A percentile compares a stretch with the other conserved stretches of the same genome.
phyloP scores from a whole-genome alignment of 2,113 vertebrate genomes.

The Podarcis cretensis region DNA sequence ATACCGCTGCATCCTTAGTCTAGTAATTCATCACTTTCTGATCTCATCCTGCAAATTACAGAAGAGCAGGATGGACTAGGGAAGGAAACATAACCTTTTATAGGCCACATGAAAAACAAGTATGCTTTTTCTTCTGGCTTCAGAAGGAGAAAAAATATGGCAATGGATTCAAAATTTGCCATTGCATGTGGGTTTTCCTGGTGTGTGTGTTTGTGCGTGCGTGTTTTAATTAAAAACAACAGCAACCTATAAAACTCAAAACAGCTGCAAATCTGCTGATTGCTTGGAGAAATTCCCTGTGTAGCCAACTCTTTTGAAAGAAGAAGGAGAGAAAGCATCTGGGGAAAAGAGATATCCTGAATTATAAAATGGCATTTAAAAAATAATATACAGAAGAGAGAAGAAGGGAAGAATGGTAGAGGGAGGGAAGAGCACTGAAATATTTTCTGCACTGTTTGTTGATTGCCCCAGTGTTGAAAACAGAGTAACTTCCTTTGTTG shows the following conservation, averaged over 20 bases:
- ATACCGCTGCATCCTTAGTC: background rate
- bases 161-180: slow-evolving; percentile 44
- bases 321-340: background rate
- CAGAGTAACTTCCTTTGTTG: background rate
- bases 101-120: background rate
- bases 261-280: background rate
- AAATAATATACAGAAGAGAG: background rate
- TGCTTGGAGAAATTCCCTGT: background rate
- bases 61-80: background rate
- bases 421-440: background rate
- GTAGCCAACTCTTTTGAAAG: background rate
- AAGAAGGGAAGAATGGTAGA: background rate
- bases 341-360: background rate
- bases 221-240: background rate
- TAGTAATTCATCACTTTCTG: background rate
- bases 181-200: slow-evolving; percentile 42
- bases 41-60: background rate
- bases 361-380: background rate
- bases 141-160: slow-evolving; percentile 36
- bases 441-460: background rate
- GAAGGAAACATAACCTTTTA: background rate
- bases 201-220: too few species aligned
- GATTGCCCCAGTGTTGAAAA: background rate
- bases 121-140: background rate
- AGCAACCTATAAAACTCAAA: background rate